These are phyloP conservation scores for Diogma glabrata DNA, from an alignment of 2,888 invertebrate genomes.

Conservation along the genomic window DNA sequence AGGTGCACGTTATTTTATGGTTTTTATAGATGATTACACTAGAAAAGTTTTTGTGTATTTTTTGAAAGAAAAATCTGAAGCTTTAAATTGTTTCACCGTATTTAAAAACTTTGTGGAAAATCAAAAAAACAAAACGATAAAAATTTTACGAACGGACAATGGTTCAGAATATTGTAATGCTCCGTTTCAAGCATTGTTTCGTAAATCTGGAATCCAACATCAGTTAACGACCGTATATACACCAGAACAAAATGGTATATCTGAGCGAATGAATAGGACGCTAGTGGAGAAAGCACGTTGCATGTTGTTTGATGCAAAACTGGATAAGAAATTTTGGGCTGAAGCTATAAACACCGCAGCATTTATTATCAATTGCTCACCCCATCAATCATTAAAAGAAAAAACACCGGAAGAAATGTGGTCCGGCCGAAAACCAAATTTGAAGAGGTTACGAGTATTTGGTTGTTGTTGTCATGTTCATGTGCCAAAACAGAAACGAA, in stretches of 20 bases:
- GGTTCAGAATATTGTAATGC: no score
- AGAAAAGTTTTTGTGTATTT: neutral
- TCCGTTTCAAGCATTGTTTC: no score
- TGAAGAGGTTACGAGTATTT: neutral
- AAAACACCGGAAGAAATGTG: no score
- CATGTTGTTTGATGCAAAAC: neutral
- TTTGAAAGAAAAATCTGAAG: neutral
- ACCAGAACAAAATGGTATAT: neutral
- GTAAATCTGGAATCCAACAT: neutral
- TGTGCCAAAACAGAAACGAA: neutral
- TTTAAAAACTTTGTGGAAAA: no score
- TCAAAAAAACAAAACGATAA: no score
- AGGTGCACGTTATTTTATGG: no score
- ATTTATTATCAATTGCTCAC: no score
- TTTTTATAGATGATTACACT: no score
- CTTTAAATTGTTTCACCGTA: neutral
- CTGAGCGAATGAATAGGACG: neutral
- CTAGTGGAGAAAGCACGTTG: neutral
- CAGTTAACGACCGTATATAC: neutral
- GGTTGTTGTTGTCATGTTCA: neutral
- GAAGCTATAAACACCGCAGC: no score
- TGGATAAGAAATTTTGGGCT: neutral
- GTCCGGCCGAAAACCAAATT: neutral
- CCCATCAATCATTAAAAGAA: no score
- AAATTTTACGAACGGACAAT: neutral